phyloP scores from a whole-genome alignment of 2,113 vertebrate species.

The Hyla sarda region DNA sequence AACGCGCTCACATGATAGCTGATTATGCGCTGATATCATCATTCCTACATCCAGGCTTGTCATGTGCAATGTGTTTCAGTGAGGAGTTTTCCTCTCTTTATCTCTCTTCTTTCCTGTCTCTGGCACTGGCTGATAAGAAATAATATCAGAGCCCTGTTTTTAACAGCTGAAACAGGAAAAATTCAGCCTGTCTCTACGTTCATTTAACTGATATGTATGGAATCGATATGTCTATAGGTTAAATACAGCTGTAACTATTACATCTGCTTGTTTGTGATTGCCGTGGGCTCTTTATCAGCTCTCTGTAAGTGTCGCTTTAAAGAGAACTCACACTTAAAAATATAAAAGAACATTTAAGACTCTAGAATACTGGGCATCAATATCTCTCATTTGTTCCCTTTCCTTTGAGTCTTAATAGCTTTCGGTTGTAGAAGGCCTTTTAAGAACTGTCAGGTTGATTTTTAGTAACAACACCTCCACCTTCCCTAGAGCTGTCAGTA shows the following conservation, averaged over 20 bases:
- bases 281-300: neutral
- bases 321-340: neutral
- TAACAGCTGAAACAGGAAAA: constrained; percentile 50
- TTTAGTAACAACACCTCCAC: neutral
- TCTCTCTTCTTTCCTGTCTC: constrained; percentile 57
- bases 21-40: constrained; percentile 54
- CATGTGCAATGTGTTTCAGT: constrained; percentile 61
- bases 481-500: neutral
- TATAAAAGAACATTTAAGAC: neutral
- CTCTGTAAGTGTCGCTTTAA: neutral
- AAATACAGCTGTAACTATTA: constrained; percentile 11
- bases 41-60: constrained; percentile 54
- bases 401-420: neutral
- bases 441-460: neutral
- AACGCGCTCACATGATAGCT: constrained; percentile 51
- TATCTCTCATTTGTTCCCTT: neutral
- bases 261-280: constrained; percentile 15
- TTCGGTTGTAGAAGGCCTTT: neutral
- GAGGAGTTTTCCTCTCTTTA: constrained; percentile 53
- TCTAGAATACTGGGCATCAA: neutral
- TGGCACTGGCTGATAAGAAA: constrained; percentile 56
- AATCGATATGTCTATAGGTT: constrained; percentile 4
- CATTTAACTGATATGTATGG: constrained; percentile 41
- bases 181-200: constrained; percentile 26
- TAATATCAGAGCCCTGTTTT: constrained; percentile 49